These are phyloP conservation scores for Merops nubicus DNA, from an alignment of 2,113 vertebrate species.

Conservation along the genomic window DNA sequence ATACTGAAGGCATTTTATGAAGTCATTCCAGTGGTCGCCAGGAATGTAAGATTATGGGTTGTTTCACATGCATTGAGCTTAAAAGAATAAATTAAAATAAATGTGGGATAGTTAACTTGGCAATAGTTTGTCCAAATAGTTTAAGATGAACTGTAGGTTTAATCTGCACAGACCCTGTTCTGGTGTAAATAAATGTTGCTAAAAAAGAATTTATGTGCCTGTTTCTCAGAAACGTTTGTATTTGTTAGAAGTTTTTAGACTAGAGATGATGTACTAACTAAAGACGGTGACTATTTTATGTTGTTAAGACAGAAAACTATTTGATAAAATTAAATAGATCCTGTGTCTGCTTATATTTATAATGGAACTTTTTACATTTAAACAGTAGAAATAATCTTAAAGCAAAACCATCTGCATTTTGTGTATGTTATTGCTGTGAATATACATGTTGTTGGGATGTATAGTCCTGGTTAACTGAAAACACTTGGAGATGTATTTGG, in stretches of 20 bases:
- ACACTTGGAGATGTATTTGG: not conserved
- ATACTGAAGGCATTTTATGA: not conserved
- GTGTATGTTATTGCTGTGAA: not conserved
- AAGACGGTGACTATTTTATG: not conserved
- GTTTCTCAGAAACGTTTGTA: not conserved
- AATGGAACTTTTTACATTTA: not conserved
- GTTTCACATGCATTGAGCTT: not conserved
- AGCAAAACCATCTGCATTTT: not conserved
- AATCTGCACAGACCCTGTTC: not conserved
- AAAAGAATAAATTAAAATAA: not conserved
- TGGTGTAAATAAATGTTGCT: not conserved
- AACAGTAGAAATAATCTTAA: not conserved
- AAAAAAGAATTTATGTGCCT: not conserved
- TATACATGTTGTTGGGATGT: not conserved
- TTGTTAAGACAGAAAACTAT: not conserved
- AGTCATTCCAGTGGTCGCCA: not conserved
- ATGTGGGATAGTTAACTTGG: not conserved
- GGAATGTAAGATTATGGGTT: not conserved
- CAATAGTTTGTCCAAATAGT: not conserved
- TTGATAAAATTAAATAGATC: not conserved
- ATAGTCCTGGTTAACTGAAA: not conserved
- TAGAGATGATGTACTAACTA: not conserved
- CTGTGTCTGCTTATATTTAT: not conserved
- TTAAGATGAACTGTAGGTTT: not conserved
- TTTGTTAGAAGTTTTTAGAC: not conserved